A percentile compares a stretch with the other conserved stretches of the same genome.
Evolutionary conservation across 2,888 invertebrate species (phyloP).

Genomic region (Drosophila mayaguana): DNA sequence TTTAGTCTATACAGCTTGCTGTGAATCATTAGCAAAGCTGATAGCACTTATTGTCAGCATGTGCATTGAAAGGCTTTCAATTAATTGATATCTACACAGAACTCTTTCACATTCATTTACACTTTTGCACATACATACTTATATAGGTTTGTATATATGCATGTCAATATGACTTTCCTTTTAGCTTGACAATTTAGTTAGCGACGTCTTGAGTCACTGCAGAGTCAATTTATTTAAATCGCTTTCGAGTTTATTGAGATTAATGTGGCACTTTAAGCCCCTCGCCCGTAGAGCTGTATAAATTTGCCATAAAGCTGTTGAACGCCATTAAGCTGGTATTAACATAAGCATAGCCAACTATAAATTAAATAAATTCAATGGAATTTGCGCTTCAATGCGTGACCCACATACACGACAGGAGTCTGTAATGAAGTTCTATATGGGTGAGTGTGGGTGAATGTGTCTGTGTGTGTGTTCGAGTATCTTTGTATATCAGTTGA

Average conservation of each 20-base stretch:
- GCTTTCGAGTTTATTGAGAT: constrained; percentile 38
- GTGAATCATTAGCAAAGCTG: constrained; percentile 59
- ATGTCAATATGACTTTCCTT: background rate
- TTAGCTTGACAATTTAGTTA: constrained; percentile 23
- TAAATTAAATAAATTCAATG: constrained; percentile 69
- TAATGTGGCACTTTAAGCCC: constrained; percentile 52
- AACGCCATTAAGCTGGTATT: constrained; percentile 59
- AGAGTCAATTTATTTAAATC: constrained; percentile 67
- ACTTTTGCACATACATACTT: background rate
- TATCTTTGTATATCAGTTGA: constrained; percentile 15
- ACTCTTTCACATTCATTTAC: background rate
- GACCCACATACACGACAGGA: constrained; percentile 15
- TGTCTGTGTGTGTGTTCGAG: constrained; percentile 1
- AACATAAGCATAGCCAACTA: constrained; percentile 65
- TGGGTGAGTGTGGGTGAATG: background rate
- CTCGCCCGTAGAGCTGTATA: constrained; percentile 57
- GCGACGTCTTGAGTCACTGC: constrained; percentile 5
- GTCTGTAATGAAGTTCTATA: background rate
- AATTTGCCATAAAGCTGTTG: constrained; percentile 71
- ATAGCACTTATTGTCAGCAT: constrained; percentile 46
- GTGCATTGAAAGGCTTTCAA: constrained; percentile 56
- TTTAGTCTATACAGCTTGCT: background rate
- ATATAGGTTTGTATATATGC: background rate
- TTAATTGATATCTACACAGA: constrained; percentile 51
- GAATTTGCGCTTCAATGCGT: constrained; percentile 58